Evolutionary conservation across 1,140 invertebrate species (phyloP), one percentile per base, ranked within the genome.

Genomic region (Trissolcus basalis): DNA sequence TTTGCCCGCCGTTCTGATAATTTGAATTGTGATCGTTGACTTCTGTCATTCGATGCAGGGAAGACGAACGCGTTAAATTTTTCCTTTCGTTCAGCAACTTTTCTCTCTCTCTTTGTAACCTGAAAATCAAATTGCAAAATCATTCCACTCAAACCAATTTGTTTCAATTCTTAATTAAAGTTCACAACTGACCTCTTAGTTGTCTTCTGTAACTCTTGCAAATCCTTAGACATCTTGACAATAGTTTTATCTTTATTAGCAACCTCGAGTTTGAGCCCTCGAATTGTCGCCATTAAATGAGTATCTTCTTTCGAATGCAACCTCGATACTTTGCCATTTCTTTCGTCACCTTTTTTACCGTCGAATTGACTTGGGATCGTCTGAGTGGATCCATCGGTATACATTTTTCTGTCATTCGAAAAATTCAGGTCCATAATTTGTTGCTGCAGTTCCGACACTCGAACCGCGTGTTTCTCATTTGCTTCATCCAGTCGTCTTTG

Each of bases 251-350:
- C 93, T 80, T 94, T 94, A 33, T 91, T 91, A 6, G 90, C 88
- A 39, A 95, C 73, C 81, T 95, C 94, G 0, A 91, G 82, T 81
- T 94, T 93, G 68, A 95, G 86, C 0, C 93, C 93, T 50, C 94
- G 90, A 80, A 95, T 93, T 0, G 94, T 94, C 0, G 94, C 93
- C 10, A 94, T 82, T 7, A 95, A 85, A 86, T 95, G 93, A 4
- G 92, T 89, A 65, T 95, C 93, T 77, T 94, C 93, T 83, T 93
- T 94, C 0, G 77, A 19, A 13, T 88, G 86, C 4, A 79, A 80
- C 27, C 87, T 88, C 9, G 69, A 70, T 1, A 70, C 80, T 8
- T 64, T 71, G 4, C 15, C 59, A 14, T 78, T 81, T n/a, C 75
- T 84, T 6, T 81, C 78, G 4, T 77, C 50, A 4, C n/a, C 45